Evolutionary conservation across 2,888 invertebrate genomes (phyloP), one percentile per base, ranked within the genome.

Genomic region (Nycteola revayana): DNA sequence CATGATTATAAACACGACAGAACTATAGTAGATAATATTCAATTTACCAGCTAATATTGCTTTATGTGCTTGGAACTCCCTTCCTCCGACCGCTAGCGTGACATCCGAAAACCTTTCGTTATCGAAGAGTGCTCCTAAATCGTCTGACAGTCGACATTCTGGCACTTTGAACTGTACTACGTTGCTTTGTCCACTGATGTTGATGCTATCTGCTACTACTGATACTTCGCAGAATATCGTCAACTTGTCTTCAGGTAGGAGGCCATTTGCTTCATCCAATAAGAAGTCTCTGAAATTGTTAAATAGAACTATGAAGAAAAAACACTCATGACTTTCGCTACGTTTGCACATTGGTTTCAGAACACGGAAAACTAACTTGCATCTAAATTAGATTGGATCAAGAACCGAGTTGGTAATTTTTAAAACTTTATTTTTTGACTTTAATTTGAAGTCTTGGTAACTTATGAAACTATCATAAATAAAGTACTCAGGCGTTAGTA

Each of bases 191-290:
- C 99, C 99, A 65, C 98, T 98, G 72, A 99, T 97, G 91, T 99
- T 99, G 69, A 99, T 98, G 87, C 98, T 98, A 89, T 99, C 99
- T 40, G 99, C 98, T 29, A 99, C 99, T 25, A 99, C 99, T 36
- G 89, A 89, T 84, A 95, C 98, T 92, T 99, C 98, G 90, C 99
- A 99, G 91, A 98, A 99, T 91, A 99, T 98, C 78, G 99, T 99
- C 80, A 99, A 91, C 90, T 98, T 98, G 84, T 99, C 99, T 82
- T 99, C 99, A 9, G 99, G 99, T 66, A 99, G 90, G 27, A 99
- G 92, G 60, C 99, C 99, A 81, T 99, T 99, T 42, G 97, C 96
- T 90, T 99, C 99, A 83, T 99, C 99, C 81, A 99, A 90, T 49
- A 99, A 92, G 88, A 99, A 99, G 89, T 99, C 99, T 88, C 99